Evolutionary conservation across 1,140 invertebrate species (phyloP).

Genomic region (Heliothis subflexa): DNA sequence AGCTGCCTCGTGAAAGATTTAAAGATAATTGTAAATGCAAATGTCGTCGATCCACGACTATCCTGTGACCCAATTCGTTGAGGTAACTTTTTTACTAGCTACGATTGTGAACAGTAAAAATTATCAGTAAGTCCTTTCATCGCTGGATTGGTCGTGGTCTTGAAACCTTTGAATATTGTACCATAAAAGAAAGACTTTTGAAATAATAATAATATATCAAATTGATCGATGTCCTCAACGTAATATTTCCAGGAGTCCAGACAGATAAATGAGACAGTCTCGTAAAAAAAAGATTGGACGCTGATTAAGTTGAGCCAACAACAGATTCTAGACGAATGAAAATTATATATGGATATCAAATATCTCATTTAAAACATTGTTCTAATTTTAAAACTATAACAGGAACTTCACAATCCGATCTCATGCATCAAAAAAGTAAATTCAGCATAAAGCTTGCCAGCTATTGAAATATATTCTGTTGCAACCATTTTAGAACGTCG

Average conservation of each 20-base stretch:
- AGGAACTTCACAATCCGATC: conserved; percentile 1
- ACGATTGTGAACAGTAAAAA: conserved; percentile 1
- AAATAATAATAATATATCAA: background rate
- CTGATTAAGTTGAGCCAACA: background rate
- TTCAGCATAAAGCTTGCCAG: conserved; percentile 9
- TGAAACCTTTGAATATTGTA: background rate
- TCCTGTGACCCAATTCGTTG: conserved; percentile 6
- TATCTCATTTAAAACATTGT: too few species aligned
- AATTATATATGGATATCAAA: background rate
- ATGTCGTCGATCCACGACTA: conserved; percentile 1
- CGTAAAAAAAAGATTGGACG: conserved; percentile 10
- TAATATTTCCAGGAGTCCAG: background rate
- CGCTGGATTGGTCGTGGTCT: background rate
- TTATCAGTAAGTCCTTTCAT: background rate
- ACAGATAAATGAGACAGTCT: conserved; percentile 1
- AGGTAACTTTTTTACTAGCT: background rate
- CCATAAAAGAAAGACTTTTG: background rate
- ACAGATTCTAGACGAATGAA: background rate
- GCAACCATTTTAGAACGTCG: background rate
- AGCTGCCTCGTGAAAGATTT: conserved; percentile 22
- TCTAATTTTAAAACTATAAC: background rate
- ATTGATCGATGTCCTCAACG: background rate
- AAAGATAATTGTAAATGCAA: conserved; percentile 22
- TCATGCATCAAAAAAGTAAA: conserved; percentile 12
- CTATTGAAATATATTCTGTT: background rate